Conservation (phyloP, 2,888 invertebrate species). For the Hydrotaea diabolus region DNA sequence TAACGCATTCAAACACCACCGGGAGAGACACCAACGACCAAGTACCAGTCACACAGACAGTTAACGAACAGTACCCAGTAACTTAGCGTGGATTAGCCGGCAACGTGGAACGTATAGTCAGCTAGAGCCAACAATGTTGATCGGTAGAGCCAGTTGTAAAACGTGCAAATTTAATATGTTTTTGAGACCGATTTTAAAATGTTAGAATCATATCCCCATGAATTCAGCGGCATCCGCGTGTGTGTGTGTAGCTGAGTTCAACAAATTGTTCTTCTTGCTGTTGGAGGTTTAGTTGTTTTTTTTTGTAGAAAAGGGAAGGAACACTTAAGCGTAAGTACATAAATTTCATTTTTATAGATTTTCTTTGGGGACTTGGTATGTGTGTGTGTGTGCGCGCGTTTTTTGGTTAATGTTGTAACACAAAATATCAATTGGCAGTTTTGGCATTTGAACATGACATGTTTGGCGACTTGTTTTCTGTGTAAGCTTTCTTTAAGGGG, state of each 20-base stretch:
- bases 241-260: background rate
- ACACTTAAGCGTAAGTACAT: background rate
- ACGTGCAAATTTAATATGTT: conserved; percentile 61
- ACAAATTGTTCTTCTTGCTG: background rate
- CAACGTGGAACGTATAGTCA: background rate
- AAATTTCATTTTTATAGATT: conserved; percentile 33
- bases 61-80: too few relatives aligned
- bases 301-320: background rate
- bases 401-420: conserved; percentile 54
- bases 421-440: conserved; percentile 67
- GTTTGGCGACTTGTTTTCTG: conserved; percentile 66
- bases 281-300: background rate
- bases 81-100: background rate
- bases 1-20: conserved; percentile 36
- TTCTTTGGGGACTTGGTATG: conserved; percentile 19
- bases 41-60: background rate
- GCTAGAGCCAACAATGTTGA: conserved; percentile 3
- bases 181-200: conserved; percentile 22
- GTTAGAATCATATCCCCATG: conserved; percentile 21
- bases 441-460: conserved; percentile 69
- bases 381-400: conserved; percentile 51
- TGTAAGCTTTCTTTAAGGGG: background rate
- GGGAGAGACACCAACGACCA: conserved; percentile 25
- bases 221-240: background rate
- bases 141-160: background rate